phyloP scores from a whole-genome alignment of 2,113 vertebrate genomes.

The Deroptyus accipitrinus region DNA sequence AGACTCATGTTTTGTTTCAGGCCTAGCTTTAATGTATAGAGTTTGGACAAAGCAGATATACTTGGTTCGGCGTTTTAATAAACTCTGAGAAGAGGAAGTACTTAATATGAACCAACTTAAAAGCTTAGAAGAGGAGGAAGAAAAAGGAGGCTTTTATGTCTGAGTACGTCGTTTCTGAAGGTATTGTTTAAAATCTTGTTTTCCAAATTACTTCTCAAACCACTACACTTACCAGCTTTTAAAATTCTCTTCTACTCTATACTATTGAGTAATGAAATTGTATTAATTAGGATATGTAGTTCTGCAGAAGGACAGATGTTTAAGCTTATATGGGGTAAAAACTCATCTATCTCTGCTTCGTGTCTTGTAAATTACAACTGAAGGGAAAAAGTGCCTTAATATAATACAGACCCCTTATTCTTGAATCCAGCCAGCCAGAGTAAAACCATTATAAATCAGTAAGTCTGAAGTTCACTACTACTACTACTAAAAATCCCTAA shows the following conservation, averaged over 20 bases:
- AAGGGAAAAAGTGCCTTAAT: conserved; percentile 12
- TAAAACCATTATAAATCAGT: not conserved
- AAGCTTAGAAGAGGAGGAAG: not conserved
- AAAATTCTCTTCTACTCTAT: not conserved
- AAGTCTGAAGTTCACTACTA: not conserved
- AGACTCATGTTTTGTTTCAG: not conserved
- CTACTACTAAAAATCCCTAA: not conserved
- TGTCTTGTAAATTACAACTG: not conserved
- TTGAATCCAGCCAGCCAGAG: not conserved
- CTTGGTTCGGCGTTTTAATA: not conserved
- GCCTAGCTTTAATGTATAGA: not conserved
- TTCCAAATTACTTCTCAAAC: not conserved
- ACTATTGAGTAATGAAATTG: not conserved
- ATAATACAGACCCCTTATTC: not conserved
- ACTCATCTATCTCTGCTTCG: not conserved
- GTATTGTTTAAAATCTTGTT: not conserved
- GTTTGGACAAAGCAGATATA: not conserved
- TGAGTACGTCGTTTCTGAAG: not conserved
- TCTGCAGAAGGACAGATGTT: not conserved
- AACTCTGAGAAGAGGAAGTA: not conserved
- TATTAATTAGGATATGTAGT: not conserved
- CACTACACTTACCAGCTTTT: not conserved
- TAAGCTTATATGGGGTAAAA: not conserved
- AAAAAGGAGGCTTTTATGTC: not conserved
- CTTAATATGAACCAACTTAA: not conserved